Evolutionary conservation across 2,113 vertebrate species (phyloP), one percentile per base, ranked within the genome.

Genomic region (Andinoacara biseriatus): DNA sequence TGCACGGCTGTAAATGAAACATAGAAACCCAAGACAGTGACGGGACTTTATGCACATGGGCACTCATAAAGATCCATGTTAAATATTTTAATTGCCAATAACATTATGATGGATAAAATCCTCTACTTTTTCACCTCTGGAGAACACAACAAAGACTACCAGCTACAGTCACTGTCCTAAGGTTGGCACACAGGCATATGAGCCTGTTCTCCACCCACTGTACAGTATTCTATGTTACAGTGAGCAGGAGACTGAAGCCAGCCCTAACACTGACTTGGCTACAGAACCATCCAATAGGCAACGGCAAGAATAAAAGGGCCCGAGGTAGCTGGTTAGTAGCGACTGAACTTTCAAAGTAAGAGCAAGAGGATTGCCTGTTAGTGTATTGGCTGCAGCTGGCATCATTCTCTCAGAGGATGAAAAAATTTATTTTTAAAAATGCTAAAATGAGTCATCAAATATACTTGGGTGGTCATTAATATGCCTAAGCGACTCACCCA

Each of bases 51-150:
- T 2, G 24, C 63, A 49, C 15, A 29, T 29, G 46, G 0, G 8
- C 40, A 11, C 17, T 0, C 43, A 26, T 26, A 2, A 56, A n/a
- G 24, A 13, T 10, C 24, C 26, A 31, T 0, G 0, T 1, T n/a
- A 72, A 72, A 52, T 52, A 72, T 52, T 0, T 72, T 52, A 52
- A 69, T 31, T 69, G 24, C 24, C 43, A 52, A 69, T 5, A 13
- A 52, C 49, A 69, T 69, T 10, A 13, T 5, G 43, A 29, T 11
- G 2, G 24, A 52, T 69, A 29, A 72, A 15, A 46, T 4, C 43
- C 14, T 3, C 43, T 69, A 43, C 24, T 52, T 49, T 69, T 69
- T 69, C 9, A 29, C 1, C 17, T 38, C 35, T 38, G 35, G 8
- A 10, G 35, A 38, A 38, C 35, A 38, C 10, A 38, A 35, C 33